A percentile compares a stretch with the other conserved stretches of the same genome.
phyloP scores from a whole-genome alignment of 53 echinoderm and acorn worm species.

The Crossaster papposus region DNA sequence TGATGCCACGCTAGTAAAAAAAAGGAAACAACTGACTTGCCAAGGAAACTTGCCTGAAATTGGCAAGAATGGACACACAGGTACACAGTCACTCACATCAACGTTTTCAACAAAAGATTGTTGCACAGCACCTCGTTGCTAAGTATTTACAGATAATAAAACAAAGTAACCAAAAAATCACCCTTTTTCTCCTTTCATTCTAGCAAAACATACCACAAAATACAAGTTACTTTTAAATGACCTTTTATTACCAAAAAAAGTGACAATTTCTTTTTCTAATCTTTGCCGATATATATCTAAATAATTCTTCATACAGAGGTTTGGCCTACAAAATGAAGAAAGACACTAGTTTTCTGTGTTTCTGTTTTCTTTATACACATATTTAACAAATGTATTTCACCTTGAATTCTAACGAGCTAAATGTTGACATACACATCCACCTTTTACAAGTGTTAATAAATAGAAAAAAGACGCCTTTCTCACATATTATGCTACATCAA shows the following conservation, averaged over 20 bases:
- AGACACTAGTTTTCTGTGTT: slow-evolving; percentile 43
- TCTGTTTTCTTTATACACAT: slow-evolving; percentile 35
- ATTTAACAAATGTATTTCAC: slow-evolving; percentile 22
- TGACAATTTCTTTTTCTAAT: slow-evolving; percentile 8
- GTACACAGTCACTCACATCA: slow-evolving; percentile 45
- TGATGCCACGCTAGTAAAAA: slow-evolving; percentile 21
- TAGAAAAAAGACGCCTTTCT: slow-evolving; percentile 24
- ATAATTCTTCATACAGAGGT: slow-evolving; percentile 35
- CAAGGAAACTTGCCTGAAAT: slow-evolving; percentile 5
- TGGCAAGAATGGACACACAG: slow-evolving; percentile 29
- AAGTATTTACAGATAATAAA: slow-evolving; percentile 55
- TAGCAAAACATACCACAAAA: slow-evolving; percentile 30
- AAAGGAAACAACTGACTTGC: background rate
- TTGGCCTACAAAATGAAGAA: slow-evolving; percentile 48
- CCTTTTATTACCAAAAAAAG: slow-evolving; percentile 21
- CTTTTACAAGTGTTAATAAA: slow-evolving; percentile 42
- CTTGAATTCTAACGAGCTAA: slow-evolving; percentile 36
- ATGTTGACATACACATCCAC: slow-evolving; percentile 38
- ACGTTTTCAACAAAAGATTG: slow-evolving; percentile 3
- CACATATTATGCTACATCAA: background rate
- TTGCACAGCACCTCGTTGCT: slow-evolving; percentile 16
- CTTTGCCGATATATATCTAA: slow-evolving; percentile 10
- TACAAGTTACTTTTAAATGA: slow-evolving; percentile 28
- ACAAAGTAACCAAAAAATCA: slow-evolving; percentile 23
- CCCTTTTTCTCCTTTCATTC: slow-evolving; percentile 2